These are phyloP conservation scores for Minunthozetes semirufus DNA, from an alignment of 2,888 invertebrate genomes.

Conservation along the genomic window DNA sequence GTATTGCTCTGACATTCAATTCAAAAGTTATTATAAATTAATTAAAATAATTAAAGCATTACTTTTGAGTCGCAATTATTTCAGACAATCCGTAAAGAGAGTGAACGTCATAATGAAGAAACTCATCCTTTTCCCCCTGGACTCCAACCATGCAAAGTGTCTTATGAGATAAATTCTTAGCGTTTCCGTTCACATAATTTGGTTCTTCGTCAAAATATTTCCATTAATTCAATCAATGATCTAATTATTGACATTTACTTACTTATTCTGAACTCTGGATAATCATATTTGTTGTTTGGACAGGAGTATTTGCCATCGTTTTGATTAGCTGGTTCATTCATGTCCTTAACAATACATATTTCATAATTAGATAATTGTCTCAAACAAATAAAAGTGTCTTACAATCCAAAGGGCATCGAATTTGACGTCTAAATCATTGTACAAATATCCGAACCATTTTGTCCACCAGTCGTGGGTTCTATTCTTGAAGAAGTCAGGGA, in stretches of 20 bases:
- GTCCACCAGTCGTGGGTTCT: constrained; percentile 43
- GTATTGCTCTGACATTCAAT: too few relatives aligned
- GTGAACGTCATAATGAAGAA: too few relatives aligned
- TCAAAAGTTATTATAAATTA: too few relatives aligned
- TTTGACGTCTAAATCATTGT: constrained; percentile 39
- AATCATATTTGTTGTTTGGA: constrained; percentile 41
- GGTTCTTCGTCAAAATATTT: not conserved
- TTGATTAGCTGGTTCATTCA: too few relatives aligned
- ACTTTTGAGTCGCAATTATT: too few relatives aligned
- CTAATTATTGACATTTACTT: constrained; percentile 18
- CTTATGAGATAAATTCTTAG: constrained; percentile 41
- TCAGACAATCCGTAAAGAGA: too few relatives aligned
- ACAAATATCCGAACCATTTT: constrained; percentile 43
- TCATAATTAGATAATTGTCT: too few relatives aligned
- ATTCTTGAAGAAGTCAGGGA: constrained; percentile 45
- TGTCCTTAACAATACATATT: too few relatives aligned
- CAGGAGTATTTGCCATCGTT: constrained; percentile 34
- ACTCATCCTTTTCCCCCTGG: constrained; percentile 24
- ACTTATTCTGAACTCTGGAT: constrained; percentile 43
- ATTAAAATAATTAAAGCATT: too few relatives aligned
- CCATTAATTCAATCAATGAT: not conserved
- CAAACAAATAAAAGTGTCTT: too few relatives aligned
- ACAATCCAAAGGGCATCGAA: constrained; percentile 39
- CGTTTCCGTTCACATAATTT: not conserved
- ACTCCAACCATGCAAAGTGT: constrained; percentile 44